Percentiles rank a stretch among this genome's conserved stretches.
These are phyloP conservation scores for Amphilophus citrinellus DNA, from an alignment of 2,113 vertebrate genomes.

Conservation along the genomic window DNA sequence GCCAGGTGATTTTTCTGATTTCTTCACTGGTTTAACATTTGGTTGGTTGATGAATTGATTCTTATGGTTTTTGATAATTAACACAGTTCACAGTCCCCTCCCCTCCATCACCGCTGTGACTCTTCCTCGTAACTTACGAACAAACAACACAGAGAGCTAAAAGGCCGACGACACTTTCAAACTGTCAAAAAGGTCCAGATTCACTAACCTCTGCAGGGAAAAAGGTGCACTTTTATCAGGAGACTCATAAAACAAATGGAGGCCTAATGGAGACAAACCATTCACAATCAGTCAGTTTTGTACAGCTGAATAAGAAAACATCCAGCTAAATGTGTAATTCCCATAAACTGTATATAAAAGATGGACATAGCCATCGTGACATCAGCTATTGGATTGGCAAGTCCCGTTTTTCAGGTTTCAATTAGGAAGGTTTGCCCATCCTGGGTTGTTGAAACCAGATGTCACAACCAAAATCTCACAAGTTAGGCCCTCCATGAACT, in stretches of 20 bases:
- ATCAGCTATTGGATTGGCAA: neutral
- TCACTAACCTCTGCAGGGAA: slow-evolving; percentile 15
- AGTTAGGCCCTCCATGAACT: fast-evolving
- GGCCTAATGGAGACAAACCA: neutral
- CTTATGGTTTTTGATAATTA: slow-evolving; percentile 42
- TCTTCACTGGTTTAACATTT: slow-evolving; percentile 13
- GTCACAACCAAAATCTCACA: neutral
- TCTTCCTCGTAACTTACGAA: slow-evolving; percentile 22
- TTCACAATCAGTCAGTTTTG: too few relatives aligned
- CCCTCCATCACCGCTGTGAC: slow-evolving; percentile 11
- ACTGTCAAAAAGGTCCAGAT: slow-evolving; percentile 28
- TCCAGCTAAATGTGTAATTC: neutral
- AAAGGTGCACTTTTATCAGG: neutral
- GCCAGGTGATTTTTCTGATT: slow-evolving; percentile 20
- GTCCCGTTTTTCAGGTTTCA: neutral
- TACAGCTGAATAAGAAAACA: neutral
- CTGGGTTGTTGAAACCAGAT: neutral
- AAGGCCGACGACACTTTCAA: slow-evolving; percentile 7
- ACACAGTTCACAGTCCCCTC: slow-evolving; percentile 9
- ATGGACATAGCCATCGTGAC: neutral
- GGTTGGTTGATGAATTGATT: slow-evolving; percentile 29
- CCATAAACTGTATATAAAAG: neutral
- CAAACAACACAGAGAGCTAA: slow-evolving; percentile 35
- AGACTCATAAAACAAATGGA: neutral
- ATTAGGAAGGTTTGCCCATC: neutral